phyloP scores from a whole-genome alignment of 2,113 vertebrate species.

The Zosterops lateralis region DNA sequence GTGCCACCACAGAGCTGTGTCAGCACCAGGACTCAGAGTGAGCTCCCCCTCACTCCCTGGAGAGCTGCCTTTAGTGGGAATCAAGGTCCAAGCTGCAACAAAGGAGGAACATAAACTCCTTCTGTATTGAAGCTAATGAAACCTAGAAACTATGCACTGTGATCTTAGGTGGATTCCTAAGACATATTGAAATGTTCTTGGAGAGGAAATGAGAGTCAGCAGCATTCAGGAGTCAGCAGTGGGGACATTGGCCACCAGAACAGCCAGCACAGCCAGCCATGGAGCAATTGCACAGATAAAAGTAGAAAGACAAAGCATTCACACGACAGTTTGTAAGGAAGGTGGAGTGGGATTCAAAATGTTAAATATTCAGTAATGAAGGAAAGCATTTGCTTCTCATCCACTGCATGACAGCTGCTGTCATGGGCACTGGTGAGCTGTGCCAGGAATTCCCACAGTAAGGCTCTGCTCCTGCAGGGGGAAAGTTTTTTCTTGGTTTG shows the following conservation, averaged over 20 bases:
- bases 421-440: neutral
- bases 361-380: neutral
- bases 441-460: neutral
- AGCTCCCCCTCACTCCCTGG: neutral
- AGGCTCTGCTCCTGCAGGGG: neutral
- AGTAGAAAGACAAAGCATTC: neutral
- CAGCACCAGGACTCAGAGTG: neutral
- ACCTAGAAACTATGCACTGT: neutral
- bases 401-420: neutral
- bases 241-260: neutral
- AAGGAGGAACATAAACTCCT: neutral
- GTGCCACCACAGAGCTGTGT: neutral
- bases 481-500: neutral
- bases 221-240: neutral
- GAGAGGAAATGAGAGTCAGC: neutral
- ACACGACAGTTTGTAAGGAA: neutral
- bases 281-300: neutral
- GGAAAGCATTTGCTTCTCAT: constrained; percentile 3
- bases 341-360: neutral
- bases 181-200: neutral
- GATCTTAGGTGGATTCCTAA: neutral
- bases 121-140: neutral
- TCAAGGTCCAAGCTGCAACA: neutral
- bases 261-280: neutral
- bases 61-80: neutral